Percentiles rank a stretch among this genome's conserved stretches.
phyloP scores from a whole-genome alignment of 2,113 vertebrate species.

The Nothobranchius kuhntae region DNA sequence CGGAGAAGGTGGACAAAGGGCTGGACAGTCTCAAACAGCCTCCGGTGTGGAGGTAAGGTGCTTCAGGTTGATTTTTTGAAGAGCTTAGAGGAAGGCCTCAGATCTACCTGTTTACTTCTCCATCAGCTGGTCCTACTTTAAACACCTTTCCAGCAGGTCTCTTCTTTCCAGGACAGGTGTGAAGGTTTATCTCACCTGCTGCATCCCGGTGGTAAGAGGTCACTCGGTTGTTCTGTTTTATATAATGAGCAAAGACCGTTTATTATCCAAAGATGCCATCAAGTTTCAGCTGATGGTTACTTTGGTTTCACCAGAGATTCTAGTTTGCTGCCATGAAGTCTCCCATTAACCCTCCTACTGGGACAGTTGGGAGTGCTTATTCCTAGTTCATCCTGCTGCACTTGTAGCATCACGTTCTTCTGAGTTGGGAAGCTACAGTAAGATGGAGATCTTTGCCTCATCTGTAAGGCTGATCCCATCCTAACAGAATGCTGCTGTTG shows the following conservation, averaged over 20 bases:
- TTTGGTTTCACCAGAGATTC: slow-evolving; percentile 5
- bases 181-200: background rate
- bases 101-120: slow-evolving; percentile 20
- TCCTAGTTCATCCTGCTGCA: no score
- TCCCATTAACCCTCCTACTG: slow-evolving; percentile 46
- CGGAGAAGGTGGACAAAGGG: slow-evolving; percentile 13
- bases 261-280: background rate
- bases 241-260: no score
- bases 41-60: slow-evolving; percentile 38
- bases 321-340: slow-evolving; percentile 14
- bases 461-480: no score
- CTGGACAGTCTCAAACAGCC: background rate
- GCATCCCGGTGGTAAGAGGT: background rate
- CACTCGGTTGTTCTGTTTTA: no score
- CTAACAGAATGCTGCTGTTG: no score
- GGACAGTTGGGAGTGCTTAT: slow-evolving; percentile 11
- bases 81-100: slow-evolving; percentile 20
- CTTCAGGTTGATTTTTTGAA: background rate
- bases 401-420: no score
- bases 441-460: no score
- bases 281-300: background rate
- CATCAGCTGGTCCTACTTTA: slow-evolving; percentile 9
- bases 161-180: background rate
- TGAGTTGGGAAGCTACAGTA: no score
- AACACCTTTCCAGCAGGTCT: slow-evolving; percentile 6